Conservation (phyloP, 2,888 invertebrate species). For the Nephrotoma flavescens region DNA sequence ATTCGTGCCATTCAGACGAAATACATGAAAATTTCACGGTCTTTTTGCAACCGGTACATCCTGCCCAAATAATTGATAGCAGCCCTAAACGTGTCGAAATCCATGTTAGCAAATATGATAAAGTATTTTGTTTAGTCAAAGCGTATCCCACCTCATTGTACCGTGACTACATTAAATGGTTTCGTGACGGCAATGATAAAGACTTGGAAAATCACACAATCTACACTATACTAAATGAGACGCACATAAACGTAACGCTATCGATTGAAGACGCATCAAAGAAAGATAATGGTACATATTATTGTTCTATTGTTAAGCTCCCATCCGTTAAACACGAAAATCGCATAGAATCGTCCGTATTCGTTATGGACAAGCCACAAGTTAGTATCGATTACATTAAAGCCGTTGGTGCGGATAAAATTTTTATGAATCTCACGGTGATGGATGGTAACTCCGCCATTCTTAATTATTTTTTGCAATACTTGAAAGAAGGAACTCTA, state of each 20-base stretch:
- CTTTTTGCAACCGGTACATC: slow-evolving; percentile 28
- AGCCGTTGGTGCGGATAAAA: slow-evolving; percentile 56
- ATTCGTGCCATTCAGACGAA: slow-evolving; percentile 39
- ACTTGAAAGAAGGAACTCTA: slow-evolving; percentile 38
- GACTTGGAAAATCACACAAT: slow-evolving; percentile 22
- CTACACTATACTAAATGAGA: slow-evolving; percentile 36
- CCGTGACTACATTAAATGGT: slow-evolving; percentile 34
- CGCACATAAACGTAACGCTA: slow-evolving; percentile 42
- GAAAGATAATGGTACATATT: slow-evolving; percentile 61
- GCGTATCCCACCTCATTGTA: slow-evolving; percentile 40
- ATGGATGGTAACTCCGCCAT: slow-evolving; percentile 59
- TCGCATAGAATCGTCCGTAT: slow-evolving; percentile 34
- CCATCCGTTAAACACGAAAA: slow-evolving; percentile 23
- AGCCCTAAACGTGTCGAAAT: slow-evolving; percentile 34
- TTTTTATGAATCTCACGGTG: slow-evolving; percentile 73
- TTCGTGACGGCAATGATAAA: slow-evolving; percentile 35
- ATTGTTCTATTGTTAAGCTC: slow-evolving; percentile 34
- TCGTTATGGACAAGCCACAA: slow-evolving; percentile 54
- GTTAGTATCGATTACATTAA: slow-evolving; percentile 56
- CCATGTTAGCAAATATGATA: slow-evolving; percentile 36
- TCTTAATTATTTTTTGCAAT: slow-evolving; percentile 40
- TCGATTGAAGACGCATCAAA: slow-evolving; percentile 41
- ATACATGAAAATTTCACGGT: slow-evolving; percentile 26
- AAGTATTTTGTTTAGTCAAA: slow-evolving; percentile 39
- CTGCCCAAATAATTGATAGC: slow-evolving; percentile 32